Evolutionary conservation across 2,888 invertebrate genomes (phyloP).

Genomic region (Epinotia ramella): DNA sequence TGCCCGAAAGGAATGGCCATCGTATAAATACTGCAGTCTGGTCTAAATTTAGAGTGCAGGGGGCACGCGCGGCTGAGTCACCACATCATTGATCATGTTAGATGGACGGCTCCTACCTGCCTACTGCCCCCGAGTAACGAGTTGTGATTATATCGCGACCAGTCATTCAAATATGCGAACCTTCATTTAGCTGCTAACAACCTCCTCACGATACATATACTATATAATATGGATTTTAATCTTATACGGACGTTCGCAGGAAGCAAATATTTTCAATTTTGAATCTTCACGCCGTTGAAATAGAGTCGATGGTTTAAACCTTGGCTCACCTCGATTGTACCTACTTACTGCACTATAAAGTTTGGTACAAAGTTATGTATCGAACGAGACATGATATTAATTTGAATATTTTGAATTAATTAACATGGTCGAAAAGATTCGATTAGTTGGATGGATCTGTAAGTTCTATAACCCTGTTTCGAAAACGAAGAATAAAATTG

Average conservation of each 20-base stretch:
- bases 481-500: no score
- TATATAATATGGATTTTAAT: neutral
- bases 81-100: constrained; percentile 56
- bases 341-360: neutral
- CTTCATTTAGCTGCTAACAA: constrained; percentile 21
- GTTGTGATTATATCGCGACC: constrained; percentile 26
- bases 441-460: no score
- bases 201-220: neutral
- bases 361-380: neutral
- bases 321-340: neutral
- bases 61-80: constrained; percentile 67
- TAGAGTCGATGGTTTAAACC: neutral
- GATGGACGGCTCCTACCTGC: constrained; percentile 47
- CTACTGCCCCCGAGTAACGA: constrained; percentile 15
- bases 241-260: neutral
- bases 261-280: neutral
- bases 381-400: neutral
- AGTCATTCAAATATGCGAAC: constrained; percentile 24
- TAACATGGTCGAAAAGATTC: neutral
- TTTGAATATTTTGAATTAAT: neutral
- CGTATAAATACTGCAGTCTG: constrained; percentile 45
- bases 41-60: constrained; percentile 68
- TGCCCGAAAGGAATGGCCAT: constrained; percentile 34
- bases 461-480: no score
- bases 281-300: neutral